Conservation (phyloP, 2,797 vertebrate species). For the Danio albolineatus region DNA sequence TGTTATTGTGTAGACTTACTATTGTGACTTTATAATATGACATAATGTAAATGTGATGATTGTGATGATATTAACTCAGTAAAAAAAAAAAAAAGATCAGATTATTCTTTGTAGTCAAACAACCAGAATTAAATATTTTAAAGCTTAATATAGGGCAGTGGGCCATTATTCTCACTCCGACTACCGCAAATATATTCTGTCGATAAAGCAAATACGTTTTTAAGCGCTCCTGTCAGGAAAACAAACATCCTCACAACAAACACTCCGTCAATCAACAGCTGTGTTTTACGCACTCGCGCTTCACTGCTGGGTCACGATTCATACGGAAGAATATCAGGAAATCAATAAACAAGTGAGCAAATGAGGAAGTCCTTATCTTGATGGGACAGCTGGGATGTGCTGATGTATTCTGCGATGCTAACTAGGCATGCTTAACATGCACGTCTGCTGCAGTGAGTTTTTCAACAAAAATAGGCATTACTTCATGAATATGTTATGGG, state of each 20-base stretch:
- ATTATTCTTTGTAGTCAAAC: not conserved
- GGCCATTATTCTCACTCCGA: slow-evolving; percentile 2
- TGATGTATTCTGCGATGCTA: slow-evolving; percentile 35
- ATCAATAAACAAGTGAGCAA: slow-evolving; percentile 49
- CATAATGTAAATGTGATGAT: too few species aligned
- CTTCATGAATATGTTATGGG: not conserved
- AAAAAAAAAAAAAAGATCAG: not conserved
- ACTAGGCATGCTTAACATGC: slow-evolving; percentile 18
- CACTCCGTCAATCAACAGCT: slow-evolving; percentile 28
- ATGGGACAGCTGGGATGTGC: slow-evolving; percentile 49
- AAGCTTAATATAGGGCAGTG: not conserved
- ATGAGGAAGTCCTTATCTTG: slow-evolving; percentile 52
- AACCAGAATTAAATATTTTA: not conserved
- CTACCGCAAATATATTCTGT: slow-evolving; percentile 10
- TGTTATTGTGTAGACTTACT: too few species aligned
- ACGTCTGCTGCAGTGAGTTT: slow-evolving; percentile 7
- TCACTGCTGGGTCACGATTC: slow-evolving; percentile 34
- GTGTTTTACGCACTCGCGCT: slow-evolving; percentile 17
- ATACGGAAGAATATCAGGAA: slow-evolving; percentile 45
- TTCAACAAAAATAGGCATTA: slow-evolving; percentile 16
- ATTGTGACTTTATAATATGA: too few species aligned
- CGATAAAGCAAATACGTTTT: slow-evolving; percentile 20
- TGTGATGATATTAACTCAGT: too few species aligned
- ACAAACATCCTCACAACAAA: slow-evolving; percentile 41
- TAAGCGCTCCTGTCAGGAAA: slow-evolving; percentile 22